Evolutionary conservation across 2,888 invertebrate genomes (phyloP).

Genomic region (Chalcosyrphus nemorum): DNA sequence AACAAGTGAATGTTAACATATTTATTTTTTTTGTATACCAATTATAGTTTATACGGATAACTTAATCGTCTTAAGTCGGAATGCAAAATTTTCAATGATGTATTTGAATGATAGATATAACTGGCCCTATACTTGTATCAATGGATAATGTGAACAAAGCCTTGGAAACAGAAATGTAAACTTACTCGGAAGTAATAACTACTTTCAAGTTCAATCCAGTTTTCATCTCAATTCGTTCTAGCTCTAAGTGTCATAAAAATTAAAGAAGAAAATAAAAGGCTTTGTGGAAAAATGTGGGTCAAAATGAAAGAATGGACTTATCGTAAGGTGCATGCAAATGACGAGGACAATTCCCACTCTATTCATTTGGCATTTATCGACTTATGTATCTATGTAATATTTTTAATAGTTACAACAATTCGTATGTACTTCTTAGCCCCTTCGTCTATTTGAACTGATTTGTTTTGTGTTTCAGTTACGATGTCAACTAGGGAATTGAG

Average conservation of each 20-base stretch:
- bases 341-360: not conserved
- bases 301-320: not conserved
- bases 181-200: no score
- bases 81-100: no score
- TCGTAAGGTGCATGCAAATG: not conserved
- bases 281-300: not conserved
- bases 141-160: no score
- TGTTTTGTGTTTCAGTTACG: constrained; percentile 61
- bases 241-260: not conserved
- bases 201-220: not conserved
- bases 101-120: no score
- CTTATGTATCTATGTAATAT: constrained; percentile 63
- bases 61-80: no score
- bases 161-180: no score
- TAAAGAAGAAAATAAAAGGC: not conserved
- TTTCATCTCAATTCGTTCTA: not conserved
- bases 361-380: constrained; percentile 49
- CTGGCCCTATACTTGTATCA: no score
- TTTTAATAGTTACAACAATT: constrained; percentile 66
- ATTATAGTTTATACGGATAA: no score
- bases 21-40: no score
- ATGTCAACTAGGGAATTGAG: constrained; percentile 63
- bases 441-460: not conserved
- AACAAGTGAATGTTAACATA: no score
- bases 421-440: constrained; percentile 60